Evolutionary conservation across 2,888 invertebrate genomes (phyloP).

Genomic region (Neoaliturus tenellus): DNA sequence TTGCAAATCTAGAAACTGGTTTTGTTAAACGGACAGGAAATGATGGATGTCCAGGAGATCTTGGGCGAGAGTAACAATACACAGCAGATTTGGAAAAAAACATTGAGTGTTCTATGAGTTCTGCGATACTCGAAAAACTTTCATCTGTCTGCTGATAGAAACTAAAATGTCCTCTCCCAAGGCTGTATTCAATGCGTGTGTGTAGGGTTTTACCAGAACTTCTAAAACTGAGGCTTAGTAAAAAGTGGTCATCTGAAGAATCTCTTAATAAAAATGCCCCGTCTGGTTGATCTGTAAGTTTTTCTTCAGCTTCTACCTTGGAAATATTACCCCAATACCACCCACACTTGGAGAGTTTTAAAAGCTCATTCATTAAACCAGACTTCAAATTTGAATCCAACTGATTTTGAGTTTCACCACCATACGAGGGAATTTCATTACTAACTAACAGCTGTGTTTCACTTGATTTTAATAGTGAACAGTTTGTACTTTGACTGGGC

Average conservation of each 20-base stretch:
- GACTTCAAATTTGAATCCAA: slow-evolving; percentile 18
- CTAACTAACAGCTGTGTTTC: background rate
- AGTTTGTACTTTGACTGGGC: no score
- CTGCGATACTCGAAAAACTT: slow-evolving; percentile 79
- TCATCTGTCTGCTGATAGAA: slow-evolving; percentile 71
- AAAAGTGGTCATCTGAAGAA: slow-evolving; percentile 82
- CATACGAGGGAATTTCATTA: background rate
- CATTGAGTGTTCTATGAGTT: slow-evolving; percentile 85
- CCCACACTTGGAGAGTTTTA: slow-evolving; percentile 59
- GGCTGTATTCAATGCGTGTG: slow-evolving; percentile 83
- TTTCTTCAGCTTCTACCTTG: slow-evolving; percentile 82
- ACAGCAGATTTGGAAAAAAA: slow-evolving; percentile 81
- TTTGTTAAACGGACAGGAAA: slow-evolving; percentile 85
- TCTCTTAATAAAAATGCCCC: slow-evolving; percentile 84
- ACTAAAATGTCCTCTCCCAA: slow-evolving; percentile 80
- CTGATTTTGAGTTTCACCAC: background rate
- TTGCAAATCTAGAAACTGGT: slow-evolving; percentile 84
- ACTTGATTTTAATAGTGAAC: background rate
- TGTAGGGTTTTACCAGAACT: slow-evolving; percentile 82
- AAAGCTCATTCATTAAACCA: slow-evolving; percentile 50
- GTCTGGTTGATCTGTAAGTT: slow-evolving; percentile 81
- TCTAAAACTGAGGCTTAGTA: slow-evolving; percentile 85
- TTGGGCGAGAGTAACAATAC: slow-evolving; percentile 83
- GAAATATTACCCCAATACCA: slow-evolving; percentile 92
- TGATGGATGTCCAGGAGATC: slow-evolving; percentile 80